Percentiles rank a stretch among this genome's conserved stretches.
Evolutionary conservation across 2,797 vertebrate genomes (phyloP).

Genomic region (Morus bassanus): DNA sequence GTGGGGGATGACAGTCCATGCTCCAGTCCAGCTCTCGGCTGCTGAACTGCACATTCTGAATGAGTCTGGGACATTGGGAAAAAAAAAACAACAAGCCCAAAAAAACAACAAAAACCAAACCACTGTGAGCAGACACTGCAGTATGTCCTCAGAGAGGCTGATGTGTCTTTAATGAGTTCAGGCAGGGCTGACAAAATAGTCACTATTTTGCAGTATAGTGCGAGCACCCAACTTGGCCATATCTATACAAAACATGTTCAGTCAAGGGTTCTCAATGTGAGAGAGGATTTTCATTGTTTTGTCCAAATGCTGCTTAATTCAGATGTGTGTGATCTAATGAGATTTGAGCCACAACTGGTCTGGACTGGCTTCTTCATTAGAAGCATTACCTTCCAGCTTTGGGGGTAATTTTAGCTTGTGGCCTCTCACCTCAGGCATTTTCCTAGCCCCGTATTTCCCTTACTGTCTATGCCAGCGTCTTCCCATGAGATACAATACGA

Average conservation of each 20-base stretch:
- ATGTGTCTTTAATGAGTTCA: background rate
- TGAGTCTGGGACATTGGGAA: background rate
- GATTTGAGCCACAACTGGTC: background rate
- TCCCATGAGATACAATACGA: background rate
- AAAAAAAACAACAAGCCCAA: too few species aligned
- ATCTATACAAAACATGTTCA: background rate
- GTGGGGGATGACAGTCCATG: background rate
- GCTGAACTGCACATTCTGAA: background rate
- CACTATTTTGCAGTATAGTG: background rate
- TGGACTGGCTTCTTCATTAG: background rate
- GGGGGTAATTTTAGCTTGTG: background rate
- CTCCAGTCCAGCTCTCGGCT: background rate
- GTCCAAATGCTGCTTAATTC: background rate
- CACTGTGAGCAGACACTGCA: background rate
- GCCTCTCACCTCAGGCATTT: background rate
- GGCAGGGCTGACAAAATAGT: background rate
- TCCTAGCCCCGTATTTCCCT: accelerated
- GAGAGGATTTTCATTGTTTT: background rate
- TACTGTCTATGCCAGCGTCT: too few species aligned
- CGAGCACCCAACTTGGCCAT: accelerated
- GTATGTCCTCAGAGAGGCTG: background rate
- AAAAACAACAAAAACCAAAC: background rate
- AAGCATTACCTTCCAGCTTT: background rate
- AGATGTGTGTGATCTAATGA: background rate
- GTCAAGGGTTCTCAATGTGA: background rate